Percentiles rank a stretch among this genome's conserved stretches.
phyloP scores from a whole-genome alignment of 2,113 vertebrate species.

The Pitta sordida region DNA sequence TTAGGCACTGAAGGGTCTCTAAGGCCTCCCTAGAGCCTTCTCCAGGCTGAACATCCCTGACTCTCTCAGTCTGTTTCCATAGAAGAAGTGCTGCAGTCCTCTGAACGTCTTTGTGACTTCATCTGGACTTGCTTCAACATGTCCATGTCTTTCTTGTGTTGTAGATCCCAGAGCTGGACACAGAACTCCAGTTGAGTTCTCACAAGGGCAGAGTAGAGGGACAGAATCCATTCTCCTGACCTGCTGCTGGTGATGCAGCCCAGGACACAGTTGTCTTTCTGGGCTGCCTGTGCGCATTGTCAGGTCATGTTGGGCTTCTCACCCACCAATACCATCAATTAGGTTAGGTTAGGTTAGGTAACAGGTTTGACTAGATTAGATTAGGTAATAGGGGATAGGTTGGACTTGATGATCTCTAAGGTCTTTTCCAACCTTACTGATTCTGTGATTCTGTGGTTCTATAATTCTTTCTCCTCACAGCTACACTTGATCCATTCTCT shows the following conservation, averaged over 20 bases:
- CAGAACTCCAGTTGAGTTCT: background rate
- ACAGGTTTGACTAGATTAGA: too few species aligned
- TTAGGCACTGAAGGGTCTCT: background rate
- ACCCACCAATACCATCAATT: background rate
- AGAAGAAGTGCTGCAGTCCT: background rate
- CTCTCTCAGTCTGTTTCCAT: background rate
- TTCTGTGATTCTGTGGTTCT: too few species aligned
- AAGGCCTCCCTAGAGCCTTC: background rate
- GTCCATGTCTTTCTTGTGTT: background rate
- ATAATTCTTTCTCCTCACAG: background rate
- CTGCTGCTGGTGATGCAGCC: background rate
- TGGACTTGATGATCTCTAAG: too few species aligned
- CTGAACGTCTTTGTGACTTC: background rate
- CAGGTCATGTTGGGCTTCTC: background rate
- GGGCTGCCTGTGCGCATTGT: background rate
- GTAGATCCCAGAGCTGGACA: background rate
- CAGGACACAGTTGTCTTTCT: background rate
- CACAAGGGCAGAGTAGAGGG: background rate
- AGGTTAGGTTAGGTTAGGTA: too few species aligned
- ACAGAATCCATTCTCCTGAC: fast-evolving
- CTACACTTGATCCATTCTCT: background rate
- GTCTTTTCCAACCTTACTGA: too few species aligned
- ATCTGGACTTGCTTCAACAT: background rate
- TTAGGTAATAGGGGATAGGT: too few species aligned
- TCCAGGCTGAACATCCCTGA: background rate